A percentile compares a stretch with the other conserved stretches of the same genome.
Evolutionary conservation across 2,888 invertebrate species (phyloP).

Genomic region (Seladonia tumulorum): DNA sequence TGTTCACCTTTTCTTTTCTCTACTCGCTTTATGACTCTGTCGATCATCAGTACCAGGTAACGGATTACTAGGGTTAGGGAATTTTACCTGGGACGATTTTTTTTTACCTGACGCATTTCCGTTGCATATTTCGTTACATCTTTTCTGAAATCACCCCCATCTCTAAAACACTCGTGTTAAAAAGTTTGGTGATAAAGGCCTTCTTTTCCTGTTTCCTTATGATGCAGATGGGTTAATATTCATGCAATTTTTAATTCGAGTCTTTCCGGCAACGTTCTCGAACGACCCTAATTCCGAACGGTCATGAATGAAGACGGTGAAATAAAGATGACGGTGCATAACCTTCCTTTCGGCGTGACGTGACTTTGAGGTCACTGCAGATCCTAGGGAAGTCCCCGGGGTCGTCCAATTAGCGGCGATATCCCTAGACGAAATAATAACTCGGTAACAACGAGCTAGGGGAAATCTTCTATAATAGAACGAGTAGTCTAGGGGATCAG

Average conservation of each 20-base stretch:
- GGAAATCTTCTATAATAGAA: slow-evolving; percentile 16
- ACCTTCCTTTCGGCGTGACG: neutral
- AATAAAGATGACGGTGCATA: neutral
- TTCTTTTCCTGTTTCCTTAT: no score
- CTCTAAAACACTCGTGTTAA: no score
- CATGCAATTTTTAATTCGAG: neutral
- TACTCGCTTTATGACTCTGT: no score
- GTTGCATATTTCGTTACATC: no score
- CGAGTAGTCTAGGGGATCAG: neutral
- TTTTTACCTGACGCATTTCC: no score
- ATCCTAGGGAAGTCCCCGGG: neutral
- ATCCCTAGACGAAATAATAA: slow-evolving; percentile 15
- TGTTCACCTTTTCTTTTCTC: no score
- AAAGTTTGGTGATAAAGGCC: no score
- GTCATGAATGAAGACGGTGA: neutral
- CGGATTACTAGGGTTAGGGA: no score
- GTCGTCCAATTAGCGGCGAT: slow-evolving; percentile 8
- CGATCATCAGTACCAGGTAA: no score
- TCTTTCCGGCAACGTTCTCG: neutral
- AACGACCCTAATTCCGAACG: neutral
- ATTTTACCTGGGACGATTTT: no score
- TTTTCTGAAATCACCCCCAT: no score
- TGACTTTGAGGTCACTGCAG: neutral
- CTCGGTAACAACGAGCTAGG: slow-evolving; percentile 18
- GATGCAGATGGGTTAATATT: no score